Evolutionary conservation across 2,888 invertebrate species (phyloP).

Genomic region (Desoria tigrina): DNA sequence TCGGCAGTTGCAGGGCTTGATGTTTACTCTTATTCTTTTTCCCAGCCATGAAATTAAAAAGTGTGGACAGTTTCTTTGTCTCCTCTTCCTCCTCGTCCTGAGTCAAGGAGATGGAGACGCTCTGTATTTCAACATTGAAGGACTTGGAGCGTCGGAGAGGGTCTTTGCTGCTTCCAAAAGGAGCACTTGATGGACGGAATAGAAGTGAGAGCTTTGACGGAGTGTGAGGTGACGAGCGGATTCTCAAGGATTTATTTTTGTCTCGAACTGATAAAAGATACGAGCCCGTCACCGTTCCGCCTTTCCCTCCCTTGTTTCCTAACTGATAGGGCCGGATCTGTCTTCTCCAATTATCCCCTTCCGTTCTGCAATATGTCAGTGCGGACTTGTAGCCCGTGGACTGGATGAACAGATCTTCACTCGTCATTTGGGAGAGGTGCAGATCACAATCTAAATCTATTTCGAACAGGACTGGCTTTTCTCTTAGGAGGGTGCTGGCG

Average conservation of each 20-base stretch:
- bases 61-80: slow-evolving; percentile 47
- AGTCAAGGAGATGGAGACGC: slow-evolving; percentile 48
- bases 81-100: slow-evolving; percentile 49
- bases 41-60: slow-evolving; percentile 51
- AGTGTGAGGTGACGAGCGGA: slow-evolving; percentile 44
- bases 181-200: slow-evolving; percentile 46
- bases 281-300: slow-evolving; percentile 42
- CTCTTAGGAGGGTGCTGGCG: slow-evolving; percentile 64
- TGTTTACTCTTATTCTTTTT: slow-evolving; percentile 34
- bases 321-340: slow-evolving; percentile 55
- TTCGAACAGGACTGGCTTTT: slow-evolving; percentile 60
- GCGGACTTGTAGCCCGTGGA: slow-evolving; percentile 67
- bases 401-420: slow-evolving; percentile 65
- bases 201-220: slow-evolving; percentile 51
- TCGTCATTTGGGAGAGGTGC: slow-evolving; percentile 64
- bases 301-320: slow-evolving; percentile 56
- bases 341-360: slow-evolving; percentile 57
- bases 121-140: slow-evolving; percentile 52
- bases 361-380: slow-evolving; percentile 65
- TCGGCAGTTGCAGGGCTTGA: slow-evolving; percentile 10
- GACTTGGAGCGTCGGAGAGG: slow-evolving; percentile 49
- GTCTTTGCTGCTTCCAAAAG: slow-evolving; percentile 46
- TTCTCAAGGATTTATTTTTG: slow-evolving; percentile 35
- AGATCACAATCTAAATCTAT: slow-evolving; percentile 62
- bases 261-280: slow-evolving; percentile 41